A percentile compares a stretch with the other conserved stretches of the same genome.
phyloP scores from a whole-genome alignment of 2,113 vertebrate genomes.

The Mola mola region DNA sequence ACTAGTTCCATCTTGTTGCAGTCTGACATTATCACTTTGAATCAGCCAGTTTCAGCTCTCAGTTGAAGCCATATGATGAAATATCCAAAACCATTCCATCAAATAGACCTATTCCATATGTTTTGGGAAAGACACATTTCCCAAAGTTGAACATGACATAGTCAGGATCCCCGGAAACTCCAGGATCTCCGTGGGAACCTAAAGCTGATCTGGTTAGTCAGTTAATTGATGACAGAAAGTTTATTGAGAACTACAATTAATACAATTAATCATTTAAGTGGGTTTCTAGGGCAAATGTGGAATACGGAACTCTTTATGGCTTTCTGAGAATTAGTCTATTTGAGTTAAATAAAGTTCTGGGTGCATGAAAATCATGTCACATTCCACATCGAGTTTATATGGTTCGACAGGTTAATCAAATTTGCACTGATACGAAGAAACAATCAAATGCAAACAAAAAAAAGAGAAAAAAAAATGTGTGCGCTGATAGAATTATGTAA shows the following conservation, averaged over 20 bases:
- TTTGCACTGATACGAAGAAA: not conserved
- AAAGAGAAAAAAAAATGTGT: not conserved
- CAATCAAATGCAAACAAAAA: no score
- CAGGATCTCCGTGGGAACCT: no score
- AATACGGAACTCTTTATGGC: no score
- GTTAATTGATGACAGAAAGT: not conserved
- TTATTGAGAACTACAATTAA: no score
- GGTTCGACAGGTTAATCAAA: not conserved
- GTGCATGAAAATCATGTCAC: no score
- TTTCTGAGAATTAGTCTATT: no score
- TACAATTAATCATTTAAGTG: not conserved
- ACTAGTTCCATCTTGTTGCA: not conserved
- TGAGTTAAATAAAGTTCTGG: no score
- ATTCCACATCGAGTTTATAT: no score
- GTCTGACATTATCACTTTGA: not conserved
- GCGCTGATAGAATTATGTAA: no score
- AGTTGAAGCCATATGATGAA: not conserved
- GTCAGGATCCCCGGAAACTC: not conserved
- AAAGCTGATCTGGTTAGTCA: not conserved
- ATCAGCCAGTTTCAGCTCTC: not conserved
- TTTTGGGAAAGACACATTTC: not conserved
- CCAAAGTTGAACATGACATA: not conserved
- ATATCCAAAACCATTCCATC: not conserved
- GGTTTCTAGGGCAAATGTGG: no score
- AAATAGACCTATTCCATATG: not conserved